Evolutionary conservation across 2,888 invertebrate species (phyloP).

Genomic region (Leucania comma): DNA sequence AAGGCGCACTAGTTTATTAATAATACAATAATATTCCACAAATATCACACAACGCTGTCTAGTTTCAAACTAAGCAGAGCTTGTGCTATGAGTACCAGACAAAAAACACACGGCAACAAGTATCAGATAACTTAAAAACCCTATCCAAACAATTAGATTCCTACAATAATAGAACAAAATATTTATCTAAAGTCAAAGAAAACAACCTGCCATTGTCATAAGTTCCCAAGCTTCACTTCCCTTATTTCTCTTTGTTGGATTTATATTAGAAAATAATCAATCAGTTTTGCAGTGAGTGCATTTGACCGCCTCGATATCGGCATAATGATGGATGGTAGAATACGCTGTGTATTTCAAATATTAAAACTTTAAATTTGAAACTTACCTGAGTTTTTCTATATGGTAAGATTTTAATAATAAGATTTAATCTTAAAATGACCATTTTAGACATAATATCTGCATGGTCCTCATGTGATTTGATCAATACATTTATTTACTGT

Average conservation of each 20-base stretch:
- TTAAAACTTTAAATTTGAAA: slow-evolving; percentile 49
- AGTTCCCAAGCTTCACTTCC: slow-evolving; percentile 10
- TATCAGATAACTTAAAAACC: no score
- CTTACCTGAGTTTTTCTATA: slow-evolving; percentile 46
- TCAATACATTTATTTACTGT: no score
- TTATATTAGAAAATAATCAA: slow-evolving; percentile 61
- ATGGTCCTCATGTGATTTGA: no score
- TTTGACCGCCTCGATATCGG: slow-evolving; percentile 60
- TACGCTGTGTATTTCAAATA: slow-evolving; percentile 50
- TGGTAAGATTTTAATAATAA: background rate
- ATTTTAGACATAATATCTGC: no score
- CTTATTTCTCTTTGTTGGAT: slow-evolving; percentile 41
- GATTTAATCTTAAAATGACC: no score
- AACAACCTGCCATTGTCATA: slow-evolving; percentile 3
- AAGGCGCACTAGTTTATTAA: no score
- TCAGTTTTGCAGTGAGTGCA: slow-evolving; percentile 63
- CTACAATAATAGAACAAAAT: background rate
- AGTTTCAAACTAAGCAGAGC: no score
- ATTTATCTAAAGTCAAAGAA: background rate
- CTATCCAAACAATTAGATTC: no score
- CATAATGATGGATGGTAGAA: slow-evolving; percentile 55
- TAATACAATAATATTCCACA: no score
- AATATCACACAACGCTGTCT: no score
- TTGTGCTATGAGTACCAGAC: no score
- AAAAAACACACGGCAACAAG: no score